Evolutionary conservation across 2,888 invertebrate genomes (phyloP).

Genomic region (Hydriomena furcata): DNA sequence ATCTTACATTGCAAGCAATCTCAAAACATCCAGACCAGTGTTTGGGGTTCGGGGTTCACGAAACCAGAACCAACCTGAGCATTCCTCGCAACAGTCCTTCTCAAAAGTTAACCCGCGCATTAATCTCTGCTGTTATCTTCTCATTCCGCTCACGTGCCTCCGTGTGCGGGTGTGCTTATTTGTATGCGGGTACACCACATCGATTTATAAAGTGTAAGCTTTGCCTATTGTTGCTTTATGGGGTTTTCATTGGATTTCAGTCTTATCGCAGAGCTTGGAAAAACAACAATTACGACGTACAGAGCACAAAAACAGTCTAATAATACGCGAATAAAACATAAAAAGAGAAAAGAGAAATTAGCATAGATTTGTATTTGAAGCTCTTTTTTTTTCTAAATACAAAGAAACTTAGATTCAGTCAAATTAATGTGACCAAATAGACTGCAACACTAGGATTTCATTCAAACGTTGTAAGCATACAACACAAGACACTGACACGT

Average conservation of each 20-base stretch:
- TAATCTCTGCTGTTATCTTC: conserved; percentile 38
- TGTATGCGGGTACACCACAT: conserved; percentile 50
- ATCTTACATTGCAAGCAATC: too few species aligned
- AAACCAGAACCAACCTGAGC: conserved; percentile 6
- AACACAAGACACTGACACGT: too few species aligned
- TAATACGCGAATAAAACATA: too few species aligned
- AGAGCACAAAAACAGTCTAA: neutral
- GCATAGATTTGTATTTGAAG: too few species aligned
- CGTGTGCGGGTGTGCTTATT: conserved; percentile 51
- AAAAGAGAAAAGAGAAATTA: too few species aligned
- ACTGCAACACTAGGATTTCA: too few species aligned
- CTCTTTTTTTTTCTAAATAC: too few species aligned
- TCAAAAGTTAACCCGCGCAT: conserved; percentile 39
- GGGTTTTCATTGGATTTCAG: conserved; percentile 12
- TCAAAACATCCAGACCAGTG: neutral
- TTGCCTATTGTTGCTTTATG: conserved; percentile 35
- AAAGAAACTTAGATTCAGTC: too few species aligned
- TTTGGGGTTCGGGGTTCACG: neutral
- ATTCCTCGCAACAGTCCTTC: conserved; percentile 25
- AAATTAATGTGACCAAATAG: too few species aligned
- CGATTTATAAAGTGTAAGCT: conserved; percentile 52
- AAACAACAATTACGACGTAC: neutral
- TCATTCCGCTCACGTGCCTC: conserved; percentile 53
- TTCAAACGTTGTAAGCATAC: too few species aligned
- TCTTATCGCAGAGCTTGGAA: neutral